phyloP scores from a whole-genome alignment of 2,797 vertebrate species.

The Scomberomorus guttatus region DNA sequence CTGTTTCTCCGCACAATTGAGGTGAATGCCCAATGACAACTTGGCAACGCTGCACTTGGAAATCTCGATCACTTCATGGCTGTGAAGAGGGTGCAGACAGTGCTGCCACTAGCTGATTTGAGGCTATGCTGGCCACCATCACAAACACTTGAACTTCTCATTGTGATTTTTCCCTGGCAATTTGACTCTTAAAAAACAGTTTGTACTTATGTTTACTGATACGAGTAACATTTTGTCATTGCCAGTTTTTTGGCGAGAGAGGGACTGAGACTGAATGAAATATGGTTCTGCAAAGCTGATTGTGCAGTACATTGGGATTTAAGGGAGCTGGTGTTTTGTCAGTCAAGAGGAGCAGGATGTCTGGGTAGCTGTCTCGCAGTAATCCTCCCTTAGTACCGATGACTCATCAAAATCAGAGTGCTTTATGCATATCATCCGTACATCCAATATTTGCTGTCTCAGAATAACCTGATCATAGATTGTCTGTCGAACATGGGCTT shows the following conservation, averaged over 20 bases:
- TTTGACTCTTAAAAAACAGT: not conserved
- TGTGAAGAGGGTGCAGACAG: conserved; percentile 22
- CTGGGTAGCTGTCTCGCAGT: too few relatives aligned
- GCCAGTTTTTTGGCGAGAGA: too few relatives aligned
- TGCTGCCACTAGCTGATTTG: not conserved
- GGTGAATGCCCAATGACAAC: conserved; percentile 12
- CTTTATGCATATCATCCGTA: not conserved
- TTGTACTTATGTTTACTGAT: too few relatives aligned
- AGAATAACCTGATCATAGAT: conserved; percentile 4
- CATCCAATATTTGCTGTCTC: not conserved
- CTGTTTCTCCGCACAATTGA: conserved; percentile 4
- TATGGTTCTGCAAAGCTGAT: not conserved
- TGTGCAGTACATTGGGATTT: too few relatives aligned
- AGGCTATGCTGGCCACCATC: not conserved
- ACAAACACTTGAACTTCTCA: not conserved
- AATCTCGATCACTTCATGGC: not conserved
- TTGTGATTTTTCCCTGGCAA: not conserved
- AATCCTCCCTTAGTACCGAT: too few relatives aligned
- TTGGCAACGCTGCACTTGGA: conserved; percentile 29
- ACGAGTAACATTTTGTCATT: too few relatives aligned
- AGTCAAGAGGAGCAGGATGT: too few relatives aligned
- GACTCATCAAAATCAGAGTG: not conserved
- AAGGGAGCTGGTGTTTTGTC: too few relatives aligned
- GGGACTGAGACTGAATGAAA: not conserved
- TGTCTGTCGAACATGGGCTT: not conserved